Evolutionary conservation across 2,113 vertebrate genomes (phyloP), one percentile per base, ranked within the genome.

Genomic region (Ranitomeya variabilis): DNA sequence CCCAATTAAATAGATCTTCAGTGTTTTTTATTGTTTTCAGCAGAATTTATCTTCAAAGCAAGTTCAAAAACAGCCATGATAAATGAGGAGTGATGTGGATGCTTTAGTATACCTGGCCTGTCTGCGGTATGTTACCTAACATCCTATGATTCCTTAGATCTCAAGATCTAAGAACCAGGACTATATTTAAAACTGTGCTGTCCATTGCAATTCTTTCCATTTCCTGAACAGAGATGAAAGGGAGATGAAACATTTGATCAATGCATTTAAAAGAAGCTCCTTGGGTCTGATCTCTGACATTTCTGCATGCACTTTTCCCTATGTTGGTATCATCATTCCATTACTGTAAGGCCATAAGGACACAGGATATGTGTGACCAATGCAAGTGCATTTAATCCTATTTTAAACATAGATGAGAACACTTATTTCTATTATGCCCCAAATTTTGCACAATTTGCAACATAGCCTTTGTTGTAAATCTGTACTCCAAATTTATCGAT

Each of bases 61-160:
- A 18, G n/a, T 55, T 37, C 19, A 62, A 59, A 79, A 67, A 54
- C 76, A 66, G 59, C n/a, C 14, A 26, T 16, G 74, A 77, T 78
- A 66, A 15, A 79, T 23, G 37, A 79, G 78, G 59, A 52, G 26
- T 51, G 60, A 67, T 26, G 37, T 67, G 85, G 60, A 19, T 18
- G 66, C 66, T 67, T 80, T 79, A 69, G 59, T 26, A 31, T 66
- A 87, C 85, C 31, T 62, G 59, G 31, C 57, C 37, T 77, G 85
- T 79, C 59, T 87, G 45, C n/a, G 11, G 18, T 82, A 74, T 60
- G 55, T 66, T 79, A 26, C 76, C 26, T 15, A 21, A 52, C 76
- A 80, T 67, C 76, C 51, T 67, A 31, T 67, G 62, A 87, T 67
- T 51, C 86, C 19, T 87, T 87, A 87, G 86, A 87, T 87, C 66